These are phyloP conservation scores for Mycalesis mineus DNA, from an alignment of 2,888 invertebrate genomes.

Conservation along the genomic window DNA sequence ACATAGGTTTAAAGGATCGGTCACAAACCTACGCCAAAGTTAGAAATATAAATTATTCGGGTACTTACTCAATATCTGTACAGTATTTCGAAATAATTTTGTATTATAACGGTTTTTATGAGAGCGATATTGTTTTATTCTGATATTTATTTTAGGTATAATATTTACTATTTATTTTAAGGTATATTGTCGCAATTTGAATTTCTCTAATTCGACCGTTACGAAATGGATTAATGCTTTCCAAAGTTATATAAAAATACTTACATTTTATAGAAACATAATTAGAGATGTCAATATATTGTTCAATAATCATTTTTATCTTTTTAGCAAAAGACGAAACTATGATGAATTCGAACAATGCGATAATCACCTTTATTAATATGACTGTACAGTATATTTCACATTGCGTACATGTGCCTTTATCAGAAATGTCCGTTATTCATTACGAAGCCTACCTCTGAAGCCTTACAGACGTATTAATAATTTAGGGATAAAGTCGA, in stretches of 20 bases:
- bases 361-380: not conserved
- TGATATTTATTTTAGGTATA: constrained; percentile 25
- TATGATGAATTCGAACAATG: constrained; percentile 20
- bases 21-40: constrained; percentile 70
- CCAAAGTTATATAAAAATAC: no score
- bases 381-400: constrained; percentile 23
- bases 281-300: constrained; percentile 1
- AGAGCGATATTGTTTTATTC: constrained; percentile 11
- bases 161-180: constrained; percentile 11
- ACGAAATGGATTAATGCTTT: no score
- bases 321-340: constrained; percentile 24
- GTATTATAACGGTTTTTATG: constrained; percentile 6
- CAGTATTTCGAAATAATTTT: constrained; percentile 13
- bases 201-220: no score
- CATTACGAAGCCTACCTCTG: constrained; percentile 9
- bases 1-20: constrained; percentile 38
- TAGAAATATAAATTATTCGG: constrained; percentile 36
- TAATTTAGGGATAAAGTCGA: no score
- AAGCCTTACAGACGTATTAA: no score
- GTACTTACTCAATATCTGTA: constrained; percentile 12
- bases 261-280: no score
- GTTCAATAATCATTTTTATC: constrained; percentile 22
- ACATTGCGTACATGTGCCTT: constrained; percentile 19
- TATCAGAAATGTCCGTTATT: constrained; percentile 26
- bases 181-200: no score